Percentiles rank a stretch among this genome's conserved stretches.
Evolutionary conservation across 2,888 invertebrate genomes (phyloP).

Genomic region (Cordylochernes scorpioides): DNA sequence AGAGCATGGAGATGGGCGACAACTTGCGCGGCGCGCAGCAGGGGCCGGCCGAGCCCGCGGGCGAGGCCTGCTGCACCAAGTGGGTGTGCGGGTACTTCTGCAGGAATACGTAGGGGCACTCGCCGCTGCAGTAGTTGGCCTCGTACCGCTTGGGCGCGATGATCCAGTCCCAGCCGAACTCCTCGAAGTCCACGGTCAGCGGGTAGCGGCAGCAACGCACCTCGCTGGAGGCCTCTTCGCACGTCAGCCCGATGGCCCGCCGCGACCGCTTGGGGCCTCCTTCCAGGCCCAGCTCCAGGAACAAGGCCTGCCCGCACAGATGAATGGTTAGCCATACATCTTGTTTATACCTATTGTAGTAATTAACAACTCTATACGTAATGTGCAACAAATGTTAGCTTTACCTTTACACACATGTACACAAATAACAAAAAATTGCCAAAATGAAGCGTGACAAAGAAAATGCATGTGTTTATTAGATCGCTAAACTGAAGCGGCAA

Average conservation of each 20-base stretch:
- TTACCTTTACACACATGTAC: too few relatives aligned
- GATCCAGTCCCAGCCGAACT: slow-evolving; percentile 92
- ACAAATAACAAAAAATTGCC: too few relatives aligned
- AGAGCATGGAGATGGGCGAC: slow-evolving; percentile 50
- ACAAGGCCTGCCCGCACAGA: too few relatives aligned
- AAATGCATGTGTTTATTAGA: too few relatives aligned
- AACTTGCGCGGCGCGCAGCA: slow-evolving; percentile 76
- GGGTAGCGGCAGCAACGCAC: slow-evolving; percentile 79
- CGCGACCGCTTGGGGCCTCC: too few relatives aligned
- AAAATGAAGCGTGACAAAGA: too few relatives aligned
- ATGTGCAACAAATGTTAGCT: too few relatives aligned
- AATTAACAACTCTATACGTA: too few relatives aligned
- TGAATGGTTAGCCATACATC: too few relatives aligned
- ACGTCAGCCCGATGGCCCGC: slow-evolving; percentile 55
- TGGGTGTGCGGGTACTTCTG: slow-evolving; percentile 68
- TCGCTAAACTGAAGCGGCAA: too few relatives aligned
- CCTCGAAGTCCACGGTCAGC: slow-evolving; percentile 68
- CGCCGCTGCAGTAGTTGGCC: slow-evolving; percentile 84
- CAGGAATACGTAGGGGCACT: slow-evolving; percentile 63
- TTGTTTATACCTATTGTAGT: too few relatives aligned
- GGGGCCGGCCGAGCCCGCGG: slow-evolving; percentile 47
- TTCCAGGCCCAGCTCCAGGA: too few relatives aligned
- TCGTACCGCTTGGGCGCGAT: slow-evolving; percentile 81
- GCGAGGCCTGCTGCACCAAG: slow-evolving; percentile 49
- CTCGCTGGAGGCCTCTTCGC: slow-evolving; percentile 50